Evolutionary conservation across 2,113 vertebrate genomes (phyloP).

Genomic region (Pantherophis guttatus): DNA sequence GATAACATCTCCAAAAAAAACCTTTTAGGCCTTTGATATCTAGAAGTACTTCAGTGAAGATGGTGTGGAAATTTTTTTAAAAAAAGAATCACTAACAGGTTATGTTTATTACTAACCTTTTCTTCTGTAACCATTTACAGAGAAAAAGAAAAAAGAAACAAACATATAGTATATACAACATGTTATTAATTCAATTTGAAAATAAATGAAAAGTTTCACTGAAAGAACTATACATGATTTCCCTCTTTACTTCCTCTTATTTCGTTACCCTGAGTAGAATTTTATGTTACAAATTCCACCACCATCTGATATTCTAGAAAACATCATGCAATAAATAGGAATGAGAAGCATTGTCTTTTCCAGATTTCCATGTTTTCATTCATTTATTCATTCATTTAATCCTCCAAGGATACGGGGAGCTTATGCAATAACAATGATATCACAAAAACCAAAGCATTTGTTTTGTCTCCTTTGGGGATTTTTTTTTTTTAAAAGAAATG

Average conservation of each 20-base stretch:
- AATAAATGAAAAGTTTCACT: background rate
- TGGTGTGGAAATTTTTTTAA: background rate
- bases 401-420: background rate
- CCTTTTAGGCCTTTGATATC: background rate
- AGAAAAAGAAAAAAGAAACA: background rate
- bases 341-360: background rate
- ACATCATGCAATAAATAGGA: background rate
- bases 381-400: background rate
- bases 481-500: background rate
- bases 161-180: background rate
- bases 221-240: background rate
- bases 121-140: conserved; percentile 12
- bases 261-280: background rate
- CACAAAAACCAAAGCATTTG: background rate
- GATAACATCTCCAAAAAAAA: background rate
- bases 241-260: too few relatives aligned
- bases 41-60: background rate
- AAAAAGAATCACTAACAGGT: background rate
- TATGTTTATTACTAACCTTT: conserved; percentile 6
- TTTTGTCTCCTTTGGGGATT: background rate
- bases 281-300: background rate
- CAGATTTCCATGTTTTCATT: background rate
- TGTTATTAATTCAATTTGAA: background rate
- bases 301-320: background rate
- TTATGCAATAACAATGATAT: background rate